Evolutionary conservation across 2,888 invertebrate genomes (phyloP).

Genomic region (Lasioglossum vierecki): DNA sequence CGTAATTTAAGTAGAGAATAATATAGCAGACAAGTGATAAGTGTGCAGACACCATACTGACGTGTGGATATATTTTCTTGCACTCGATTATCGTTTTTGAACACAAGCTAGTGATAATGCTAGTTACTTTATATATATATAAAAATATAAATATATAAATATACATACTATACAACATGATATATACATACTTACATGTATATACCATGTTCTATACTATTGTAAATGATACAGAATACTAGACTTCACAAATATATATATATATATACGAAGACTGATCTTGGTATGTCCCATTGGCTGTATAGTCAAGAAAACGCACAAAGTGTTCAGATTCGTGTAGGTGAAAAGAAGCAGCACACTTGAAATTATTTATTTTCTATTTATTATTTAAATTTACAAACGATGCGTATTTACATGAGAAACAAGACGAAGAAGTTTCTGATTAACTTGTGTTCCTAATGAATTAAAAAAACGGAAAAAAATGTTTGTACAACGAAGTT

Average conservation of each 20-base stretch:
- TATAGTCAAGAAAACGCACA: constrained; percentile 41
- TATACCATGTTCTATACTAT: constrained; percentile 61
- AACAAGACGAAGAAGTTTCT: not conserved
- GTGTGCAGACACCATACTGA: constrained; percentile 55
- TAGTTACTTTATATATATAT: constrained; percentile 63
- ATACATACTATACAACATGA: not conserved
- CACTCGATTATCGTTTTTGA: constrained; percentile 65
- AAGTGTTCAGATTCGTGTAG: constrained; percentile 26
- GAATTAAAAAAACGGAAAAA: not conserved
- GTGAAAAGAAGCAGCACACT: constrained; percentile 15
- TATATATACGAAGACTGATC: constrained; percentile 74
- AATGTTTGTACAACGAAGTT: constrained; percentile 6
- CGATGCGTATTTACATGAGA: not conserved
- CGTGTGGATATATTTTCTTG: constrained; percentile 68
- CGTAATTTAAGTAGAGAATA: constrained; percentile 72
- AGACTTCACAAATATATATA: constrained; percentile 63
- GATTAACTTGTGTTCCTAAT: constrained; percentile 20
- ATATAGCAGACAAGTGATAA: constrained; percentile 64
- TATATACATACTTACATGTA: constrained; percentile 62
- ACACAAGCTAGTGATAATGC: constrained; percentile 63
- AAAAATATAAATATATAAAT: not conserved
- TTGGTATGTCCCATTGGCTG: constrained; percentile 75
- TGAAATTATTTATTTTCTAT: constrained; percentile 19
- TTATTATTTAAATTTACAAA: constrained; percentile 18
- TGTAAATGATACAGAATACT: constrained; percentile 64